phyloP scores from a whole-genome alignment of 2,113 vertebrate species.

The Agapornis roseicollis region DNA sequence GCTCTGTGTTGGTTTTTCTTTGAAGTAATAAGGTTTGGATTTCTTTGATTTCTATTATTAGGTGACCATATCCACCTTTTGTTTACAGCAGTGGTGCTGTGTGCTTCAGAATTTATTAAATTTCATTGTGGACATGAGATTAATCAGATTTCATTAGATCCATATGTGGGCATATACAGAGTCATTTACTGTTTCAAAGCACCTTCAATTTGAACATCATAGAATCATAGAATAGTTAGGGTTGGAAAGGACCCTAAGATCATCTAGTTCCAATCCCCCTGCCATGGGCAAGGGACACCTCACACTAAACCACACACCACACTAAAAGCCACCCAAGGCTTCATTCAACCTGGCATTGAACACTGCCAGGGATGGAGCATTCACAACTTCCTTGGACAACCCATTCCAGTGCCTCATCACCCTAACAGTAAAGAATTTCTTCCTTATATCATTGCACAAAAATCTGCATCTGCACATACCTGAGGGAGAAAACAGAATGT shows the following conservation, averaged over 20 bases:
- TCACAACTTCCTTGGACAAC: too few relatives aligned
- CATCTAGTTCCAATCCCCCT: too few relatives aligned
- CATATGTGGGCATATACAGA: neutral
- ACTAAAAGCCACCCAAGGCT: too few relatives aligned
- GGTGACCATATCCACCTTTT: neutral
- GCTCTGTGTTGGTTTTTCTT: neutral
- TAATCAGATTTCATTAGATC: neutral
- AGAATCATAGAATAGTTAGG: too few relatives aligned
- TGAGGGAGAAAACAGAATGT: neutral
- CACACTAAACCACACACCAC: too few relatives aligned
- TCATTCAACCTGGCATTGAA: too few relatives aligned
- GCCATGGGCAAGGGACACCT: too few relatives aligned
- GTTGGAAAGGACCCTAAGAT: too few relatives aligned
- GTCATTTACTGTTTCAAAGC: neutral
- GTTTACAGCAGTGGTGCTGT: neutral
- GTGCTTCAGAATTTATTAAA: neutral
- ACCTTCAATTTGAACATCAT: neutral
- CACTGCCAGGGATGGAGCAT: too few relatives aligned
- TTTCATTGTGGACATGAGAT: neutral
- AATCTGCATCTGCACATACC: neutral
- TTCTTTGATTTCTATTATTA: neutral
- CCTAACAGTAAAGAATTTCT: too few relatives aligned
- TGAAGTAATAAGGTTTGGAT: neutral
- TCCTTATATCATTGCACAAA: neutral
- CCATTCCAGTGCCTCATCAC: too few relatives aligned